Evolutionary conservation across 2,113 vertebrate genomes (phyloP).

Genomic region (Amblyornis subalaris): DNA sequence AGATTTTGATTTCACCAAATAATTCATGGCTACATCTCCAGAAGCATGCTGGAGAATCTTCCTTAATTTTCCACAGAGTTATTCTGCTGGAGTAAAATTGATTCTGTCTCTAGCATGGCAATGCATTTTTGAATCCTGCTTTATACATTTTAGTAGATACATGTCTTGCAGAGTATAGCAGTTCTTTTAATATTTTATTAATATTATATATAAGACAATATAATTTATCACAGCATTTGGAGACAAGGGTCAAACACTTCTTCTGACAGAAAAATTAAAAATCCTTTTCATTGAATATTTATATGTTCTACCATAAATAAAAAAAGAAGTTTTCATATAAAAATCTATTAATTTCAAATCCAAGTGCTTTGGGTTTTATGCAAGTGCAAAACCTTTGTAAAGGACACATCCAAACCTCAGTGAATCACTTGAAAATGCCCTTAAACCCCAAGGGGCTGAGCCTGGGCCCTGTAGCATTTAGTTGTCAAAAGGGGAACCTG

Average conservation of each 20-base stretch:
- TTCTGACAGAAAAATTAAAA: background rate
- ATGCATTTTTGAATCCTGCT: background rate
- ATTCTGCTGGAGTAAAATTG: background rate
- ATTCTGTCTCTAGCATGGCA: background rate
- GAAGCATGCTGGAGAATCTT: background rate
- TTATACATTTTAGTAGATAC: background rate
- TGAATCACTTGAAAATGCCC: conserved; percentile 6
- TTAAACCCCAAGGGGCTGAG: background rate
- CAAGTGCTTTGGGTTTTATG: background rate
- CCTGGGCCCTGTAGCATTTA: background rate
- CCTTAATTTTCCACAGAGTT: background rate
- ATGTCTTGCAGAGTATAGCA: background rate
- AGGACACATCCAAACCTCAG: background rate
- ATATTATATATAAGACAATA: background rate
- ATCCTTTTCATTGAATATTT: background rate
- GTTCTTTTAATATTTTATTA: background rate
- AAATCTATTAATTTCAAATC: background rate
- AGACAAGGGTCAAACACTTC: background rate
- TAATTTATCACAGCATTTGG: background rate
- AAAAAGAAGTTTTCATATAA: background rate
- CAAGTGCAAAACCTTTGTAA: background rate
- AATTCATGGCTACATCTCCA: background rate
- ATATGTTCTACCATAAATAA: background rate
- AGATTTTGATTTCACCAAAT: background rate
- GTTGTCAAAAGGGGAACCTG: background rate